Evolutionary conservation across 2,113 vertebrate genomes (phyloP).

Genomic region (Steatornis caripensis): DNA sequence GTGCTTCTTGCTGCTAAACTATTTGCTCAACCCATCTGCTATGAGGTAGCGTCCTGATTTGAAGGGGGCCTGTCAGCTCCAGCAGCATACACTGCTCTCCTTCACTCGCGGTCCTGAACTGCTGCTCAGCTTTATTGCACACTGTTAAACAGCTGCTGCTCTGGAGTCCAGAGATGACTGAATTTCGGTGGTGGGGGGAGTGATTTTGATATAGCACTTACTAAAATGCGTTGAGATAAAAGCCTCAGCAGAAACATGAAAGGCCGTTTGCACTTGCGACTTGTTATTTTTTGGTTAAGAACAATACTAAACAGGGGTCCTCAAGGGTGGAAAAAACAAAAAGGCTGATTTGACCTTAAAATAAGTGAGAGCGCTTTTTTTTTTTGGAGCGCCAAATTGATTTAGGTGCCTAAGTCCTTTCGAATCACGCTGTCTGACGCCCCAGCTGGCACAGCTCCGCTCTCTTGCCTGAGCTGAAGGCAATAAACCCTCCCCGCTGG

Average conservation of each 20-base stretch:
- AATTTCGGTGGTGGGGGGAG: neutral
- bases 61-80: neutral
- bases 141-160: slow-evolving; percentile 16
- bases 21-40: neutral
- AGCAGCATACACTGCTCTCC: neutral
- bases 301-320: slow-evolving; percentile 31
- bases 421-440: neutral
- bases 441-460: neutral
- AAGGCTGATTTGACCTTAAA: neutral
- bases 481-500: neutral
- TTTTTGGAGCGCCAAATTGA: neutral
- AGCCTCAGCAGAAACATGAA: slow-evolving; percentile 21
- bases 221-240: slow-evolving; percentile 24
- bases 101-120: neutral
- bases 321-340: neutral
- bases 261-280: neutral
- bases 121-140: slow-evolving; percentile 7
- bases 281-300: slow-evolving; percentile 38
- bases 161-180: neutral
- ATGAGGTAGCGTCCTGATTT: neutral
- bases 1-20: neutral
- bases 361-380: neutral
- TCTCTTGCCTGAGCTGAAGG: neutral
- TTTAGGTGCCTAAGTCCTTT: neutral
- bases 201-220: slow-evolving; percentile 26